Evolutionary conservation across 2,113 vertebrate genomes (phyloP).

Genomic region (Ctenodactylus gundi): DNA sequence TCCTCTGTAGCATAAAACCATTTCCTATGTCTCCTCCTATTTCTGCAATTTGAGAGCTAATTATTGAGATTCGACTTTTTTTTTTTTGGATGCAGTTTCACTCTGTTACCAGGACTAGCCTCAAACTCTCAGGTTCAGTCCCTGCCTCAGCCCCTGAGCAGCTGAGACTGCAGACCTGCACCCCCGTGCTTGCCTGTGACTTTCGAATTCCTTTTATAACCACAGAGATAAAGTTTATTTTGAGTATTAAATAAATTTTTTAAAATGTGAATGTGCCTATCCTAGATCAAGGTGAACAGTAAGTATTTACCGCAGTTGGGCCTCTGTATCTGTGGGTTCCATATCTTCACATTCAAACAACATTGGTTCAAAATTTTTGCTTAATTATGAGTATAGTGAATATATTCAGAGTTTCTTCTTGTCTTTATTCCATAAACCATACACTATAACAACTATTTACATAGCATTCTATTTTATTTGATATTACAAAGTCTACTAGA

Average conservation of each 20-base stretch:
- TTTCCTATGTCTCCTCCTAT: background rate
- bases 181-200: background rate
- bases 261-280: background rate
- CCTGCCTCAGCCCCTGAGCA: background rate
- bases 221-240: background rate
- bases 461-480: background rate
- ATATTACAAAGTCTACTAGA: background rate
- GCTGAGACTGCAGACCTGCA: background rate
- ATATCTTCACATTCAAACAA: background rate
- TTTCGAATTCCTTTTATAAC: background rate
- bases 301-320: background rate
- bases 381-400: background rate
- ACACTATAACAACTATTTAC: background rate
- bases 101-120: background rate
- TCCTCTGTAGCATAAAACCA: background rate
- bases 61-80: background rate
- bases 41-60: background rate
- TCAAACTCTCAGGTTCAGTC: background rate
- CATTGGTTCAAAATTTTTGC: background rate
- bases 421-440: background rate
- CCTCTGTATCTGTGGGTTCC: background rate
- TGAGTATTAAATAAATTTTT: background rate
- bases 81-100: background rate
- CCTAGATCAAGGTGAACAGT: background rate
- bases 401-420: background rate